Evolutionary conservation across 2,113 vertebrate species (phyloP), one percentile per base, ranked within the genome.

Genomic region (Cephalopholis sonnerati): DNA sequence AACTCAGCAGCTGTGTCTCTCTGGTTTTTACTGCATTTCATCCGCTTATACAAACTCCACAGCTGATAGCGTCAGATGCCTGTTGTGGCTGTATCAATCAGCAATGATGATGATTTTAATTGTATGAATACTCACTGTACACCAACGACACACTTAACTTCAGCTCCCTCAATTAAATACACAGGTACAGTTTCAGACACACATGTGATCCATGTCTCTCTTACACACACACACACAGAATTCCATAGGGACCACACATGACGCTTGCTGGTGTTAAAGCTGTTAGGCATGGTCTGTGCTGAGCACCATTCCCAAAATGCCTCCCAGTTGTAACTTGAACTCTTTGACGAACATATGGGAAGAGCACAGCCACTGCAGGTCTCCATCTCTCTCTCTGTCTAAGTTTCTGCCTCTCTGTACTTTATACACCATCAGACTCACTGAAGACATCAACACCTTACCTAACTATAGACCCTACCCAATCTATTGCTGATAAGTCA

Each of bases 231-330:
- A 74, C 62, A 64, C 13, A 50, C 11, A 29, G 76, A n/a, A 84
- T 89, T 89, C 82, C 70, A 29, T 1, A n/a, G 77, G 62, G 91
- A 93, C 93, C 90, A 93, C 90, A 91, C 91, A 93, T 63, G 79
- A 55, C 10, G 86, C 70, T 77, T 36, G 67, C 79, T 77, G 87
- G 73, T 70, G 87, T 91, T 91, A 86, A 92, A 91, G 77, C 77
- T 80, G 90, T 92, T 92, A 81, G 81, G 61, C 77, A 92, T 62
- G 89, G 74, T 92, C 88, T 74, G 67, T 2, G 77, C 80, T 78
- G 24, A 69, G 75, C 77, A 65, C 71, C 86, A 86, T 93, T 92
- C 93, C 81, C 77, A 66, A 68, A 69, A 93, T 93, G 85, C 86
- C 85, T 91, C 51, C 39, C 74, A 46, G 57, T 75, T 87, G 91